These are phyloP conservation scores for Lasiommata megera DNA, from an alignment of 2,888 invertebrate genomes.

Conservation along the genomic window DNA sequence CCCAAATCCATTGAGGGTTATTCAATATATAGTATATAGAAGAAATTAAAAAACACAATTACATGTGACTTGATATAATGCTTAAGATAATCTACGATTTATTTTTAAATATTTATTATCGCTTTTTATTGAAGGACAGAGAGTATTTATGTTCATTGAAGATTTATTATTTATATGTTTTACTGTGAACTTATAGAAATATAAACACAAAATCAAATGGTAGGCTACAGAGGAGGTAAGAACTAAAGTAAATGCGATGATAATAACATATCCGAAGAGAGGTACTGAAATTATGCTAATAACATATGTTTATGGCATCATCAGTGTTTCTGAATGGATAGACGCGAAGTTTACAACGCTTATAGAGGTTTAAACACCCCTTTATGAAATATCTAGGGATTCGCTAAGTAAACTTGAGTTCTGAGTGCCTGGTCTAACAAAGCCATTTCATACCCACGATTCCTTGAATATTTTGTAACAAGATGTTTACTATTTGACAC, in stretches of 20 bases:
- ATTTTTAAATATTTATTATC: too few relatives aligned
- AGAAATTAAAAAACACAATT: too few relatives aligned
- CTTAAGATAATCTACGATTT: too few relatives aligned
- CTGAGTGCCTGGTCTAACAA: neutral
- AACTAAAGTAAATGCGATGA: neutral
- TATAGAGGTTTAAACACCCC: conserved; percentile 3
- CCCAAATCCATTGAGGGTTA: too few relatives aligned
- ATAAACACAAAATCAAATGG: too few relatives aligned
- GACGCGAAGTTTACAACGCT: conserved; percentile 7
- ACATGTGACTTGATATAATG: too few relatives aligned
- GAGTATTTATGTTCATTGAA: too few relatives aligned
- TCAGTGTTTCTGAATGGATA: conserved; percentile 21
- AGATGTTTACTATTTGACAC: neutral
- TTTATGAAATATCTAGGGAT: conserved; percentile 13
- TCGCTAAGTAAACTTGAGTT: conserved; percentile 6
- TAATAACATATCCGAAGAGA: neutral
- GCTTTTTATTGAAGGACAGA: too few relatives aligned
- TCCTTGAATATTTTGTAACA: neutral
- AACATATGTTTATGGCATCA: conserved; percentile 33
- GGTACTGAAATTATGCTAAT: conserved; percentile 20
- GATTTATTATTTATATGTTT: too few relatives aligned
- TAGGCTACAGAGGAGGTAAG: neutral
- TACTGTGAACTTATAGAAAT: too few relatives aligned
- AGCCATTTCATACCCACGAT: neutral
- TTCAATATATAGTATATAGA: too few relatives aligned